These are phyloP conservation scores for Cyanoramphus novaezelandiae DNA, from an alignment of 2,113 vertebrate genomes.

Conservation along the genomic window DNA sequence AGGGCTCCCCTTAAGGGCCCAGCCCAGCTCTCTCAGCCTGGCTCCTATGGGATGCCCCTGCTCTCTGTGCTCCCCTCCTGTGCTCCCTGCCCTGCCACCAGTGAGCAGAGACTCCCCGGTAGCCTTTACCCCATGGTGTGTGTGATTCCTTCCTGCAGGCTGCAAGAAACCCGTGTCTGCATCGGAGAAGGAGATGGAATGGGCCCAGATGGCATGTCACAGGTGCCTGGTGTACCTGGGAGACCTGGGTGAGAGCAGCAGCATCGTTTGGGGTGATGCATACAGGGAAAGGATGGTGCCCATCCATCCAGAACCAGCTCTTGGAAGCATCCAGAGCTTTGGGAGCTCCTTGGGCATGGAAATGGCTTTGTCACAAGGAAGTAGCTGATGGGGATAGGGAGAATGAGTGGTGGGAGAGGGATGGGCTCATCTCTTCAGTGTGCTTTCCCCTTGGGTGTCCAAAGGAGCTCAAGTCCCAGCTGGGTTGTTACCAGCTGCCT, in stretches of 20 bases:
- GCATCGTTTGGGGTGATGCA: not conserved
- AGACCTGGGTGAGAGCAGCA: conserved; percentile 86
- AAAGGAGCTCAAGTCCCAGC: not conserved
- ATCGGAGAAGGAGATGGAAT: conserved; percentile 95
- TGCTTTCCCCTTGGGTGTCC: not conserved
- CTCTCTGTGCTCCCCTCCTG: accelerated
- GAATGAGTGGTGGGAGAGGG: not conserved
- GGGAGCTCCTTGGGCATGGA: not conserved
- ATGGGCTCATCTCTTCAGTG: not conserved
- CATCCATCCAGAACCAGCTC: not conserved
- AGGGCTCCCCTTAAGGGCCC: too few relatives aligned
- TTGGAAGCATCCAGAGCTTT: accelerated
- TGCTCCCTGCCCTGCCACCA: not conserved
- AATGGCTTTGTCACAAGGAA: not conserved
- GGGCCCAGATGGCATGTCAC: conserved; percentile 98
- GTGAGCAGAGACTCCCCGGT: not conserved
- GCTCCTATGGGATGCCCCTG: not conserved
- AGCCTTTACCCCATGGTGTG: accelerated
- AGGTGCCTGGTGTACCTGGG: conserved; percentile 95
- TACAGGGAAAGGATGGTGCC: not conserved
- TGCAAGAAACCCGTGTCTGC: conserved; percentile 93
- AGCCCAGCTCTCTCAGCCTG: too few relatives aligned
- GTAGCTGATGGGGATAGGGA: not conserved
- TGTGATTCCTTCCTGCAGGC: conserved; percentile 60
- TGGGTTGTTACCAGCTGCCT: not conserved